Percentiles rank a stretch among this genome's conserved stretches.
Evolutionary conservation across 1,140 invertebrate genomes (phyloP).

Genomic region (Argopecten irradians): DNA sequence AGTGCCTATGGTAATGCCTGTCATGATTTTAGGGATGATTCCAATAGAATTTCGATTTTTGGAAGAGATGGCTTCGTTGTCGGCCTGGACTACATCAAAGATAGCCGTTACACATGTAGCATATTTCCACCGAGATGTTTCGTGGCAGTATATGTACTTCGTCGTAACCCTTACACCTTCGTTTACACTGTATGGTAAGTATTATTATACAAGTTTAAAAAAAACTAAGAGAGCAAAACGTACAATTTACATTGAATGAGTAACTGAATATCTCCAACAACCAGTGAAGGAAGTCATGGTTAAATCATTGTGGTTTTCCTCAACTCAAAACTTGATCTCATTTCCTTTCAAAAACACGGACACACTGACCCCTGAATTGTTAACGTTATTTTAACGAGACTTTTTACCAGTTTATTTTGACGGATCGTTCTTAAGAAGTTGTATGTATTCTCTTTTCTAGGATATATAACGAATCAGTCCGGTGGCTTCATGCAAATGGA

Average conservation of each 20-base stretch:
- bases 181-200: constrained; percentile 44
- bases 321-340: too few species aligned
- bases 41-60: constrained; percentile 52
- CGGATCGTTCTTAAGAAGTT: too few species aligned
- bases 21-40: constrained; percentile 39
- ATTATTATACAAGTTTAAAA: too few species aligned
- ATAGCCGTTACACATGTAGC: constrained; percentile 52
- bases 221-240: too few species aligned
- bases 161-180: constrained; percentile 44
- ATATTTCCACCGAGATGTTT: constrained; percentile 47
- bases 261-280: too few species aligned
- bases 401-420: too few species aligned
- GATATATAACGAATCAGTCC: constrained; percentile 65
- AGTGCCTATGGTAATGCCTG: neutral
- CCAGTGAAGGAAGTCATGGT: too few species aligned
- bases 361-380: too few species aligned
- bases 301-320: too few species aligned
- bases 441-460: constrained; percentile 53
- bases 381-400: too few species aligned
- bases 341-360: too few species aligned
- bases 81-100: constrained; percentile 52
- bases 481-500: constrained; percentile 68
- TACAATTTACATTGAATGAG: too few species aligned
- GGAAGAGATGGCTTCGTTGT: constrained; percentile 38
- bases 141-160: constrained; percentile 62